phyloP scores from a whole-genome alignment of 2,888 invertebrate species.

The Plemyria rubiginata region DNA sequence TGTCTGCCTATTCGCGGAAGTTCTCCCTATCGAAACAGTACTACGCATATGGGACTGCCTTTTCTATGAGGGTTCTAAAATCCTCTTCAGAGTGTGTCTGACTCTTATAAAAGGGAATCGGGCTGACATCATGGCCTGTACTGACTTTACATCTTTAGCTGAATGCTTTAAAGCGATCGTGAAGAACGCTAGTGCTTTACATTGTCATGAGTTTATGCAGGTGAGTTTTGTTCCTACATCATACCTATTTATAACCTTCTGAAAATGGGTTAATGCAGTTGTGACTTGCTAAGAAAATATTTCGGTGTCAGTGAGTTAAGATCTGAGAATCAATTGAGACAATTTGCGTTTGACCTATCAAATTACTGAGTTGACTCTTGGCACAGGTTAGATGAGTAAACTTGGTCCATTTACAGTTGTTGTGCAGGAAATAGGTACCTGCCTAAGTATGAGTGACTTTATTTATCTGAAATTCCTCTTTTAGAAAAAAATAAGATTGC shows the following conservation, averaged over 20 bases:
- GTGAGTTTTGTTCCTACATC: constrained; percentile 65
- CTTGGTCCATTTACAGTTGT: background rate
- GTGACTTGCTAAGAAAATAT: background rate
- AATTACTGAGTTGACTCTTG: constrained; percentile 25
- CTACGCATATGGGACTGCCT: constrained; percentile 98
- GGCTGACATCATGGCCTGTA: constrained; percentile 89
- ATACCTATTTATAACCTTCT: background rate
- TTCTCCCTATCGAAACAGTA: constrained; percentile 96
- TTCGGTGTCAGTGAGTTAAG: background rate
- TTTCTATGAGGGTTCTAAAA: constrained; percentile 97
- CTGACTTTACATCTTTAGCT: constrained; percentile 92
- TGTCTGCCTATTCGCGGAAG: constrained; percentile 96
- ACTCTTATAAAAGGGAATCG: constrained; percentile 91
- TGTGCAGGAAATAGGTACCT: background rate
- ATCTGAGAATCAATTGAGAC: constrained; percentile 32
- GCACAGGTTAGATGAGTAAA: constrained; percentile 12
- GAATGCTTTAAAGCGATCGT: constrained; percentile 93
- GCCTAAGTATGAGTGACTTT: background rate
- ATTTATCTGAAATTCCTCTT: no score
- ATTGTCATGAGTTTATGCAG: constrained; percentile 96
- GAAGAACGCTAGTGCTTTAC: constrained; percentile 90
- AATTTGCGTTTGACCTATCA: constrained; percentile 32
- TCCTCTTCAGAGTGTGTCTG: constrained; percentile 94
- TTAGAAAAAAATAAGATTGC: no score
- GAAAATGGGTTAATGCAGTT: background rate